Conservation (phyloP, 2,113 vertebrate species). For the Mobula birostris region DNA sequence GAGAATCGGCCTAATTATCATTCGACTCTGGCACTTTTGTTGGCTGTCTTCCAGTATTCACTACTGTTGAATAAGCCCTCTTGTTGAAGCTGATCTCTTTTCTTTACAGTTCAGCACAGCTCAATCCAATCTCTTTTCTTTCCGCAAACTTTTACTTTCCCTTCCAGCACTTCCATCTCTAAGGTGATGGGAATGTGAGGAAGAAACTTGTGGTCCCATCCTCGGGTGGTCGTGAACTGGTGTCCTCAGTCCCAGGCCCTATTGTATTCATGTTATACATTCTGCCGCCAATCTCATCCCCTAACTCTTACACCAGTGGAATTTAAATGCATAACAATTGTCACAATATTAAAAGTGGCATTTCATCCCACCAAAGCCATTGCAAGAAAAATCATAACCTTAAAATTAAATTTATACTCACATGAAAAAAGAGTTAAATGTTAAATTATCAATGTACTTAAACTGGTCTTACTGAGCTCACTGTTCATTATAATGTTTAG, state of each 20-base stretch:
- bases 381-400: conserved; percentile 50
- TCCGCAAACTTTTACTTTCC: conserved; percentile 55
- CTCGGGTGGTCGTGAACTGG: conserved; percentile 55
- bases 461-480: neutral
- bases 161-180: conserved; percentile 60
- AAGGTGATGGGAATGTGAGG: conserved; percentile 57
- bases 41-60: conserved; percentile 63
- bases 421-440: conserved; percentile 45
- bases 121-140: conserved; percentile 58
- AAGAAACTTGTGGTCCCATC: conserved; percentile 55
- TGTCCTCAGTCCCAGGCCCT: conserved; percentile 55
- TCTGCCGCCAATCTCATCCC: conserved; percentile 50
- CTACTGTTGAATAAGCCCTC: conserved; percentile 59
- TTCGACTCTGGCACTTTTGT: conserved; percentile 54
- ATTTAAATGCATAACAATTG: conserved; percentile 63
- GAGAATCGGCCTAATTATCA: conserved; percentile 51
- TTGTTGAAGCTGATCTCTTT: conserved; percentile 58
- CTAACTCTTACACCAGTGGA: conserved; percentile 57
- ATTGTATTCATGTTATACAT: conserved; percentile 47
- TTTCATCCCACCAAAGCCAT: conserved; percentile 35
- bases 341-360: conserved; percentile 52
- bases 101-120: conserved; percentile 59
- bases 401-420: conserved; percentile 50
- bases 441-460: conserved; percentile 30
- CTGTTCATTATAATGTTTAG: neutral